Evolutionary conservation across 2,113 vertebrate genomes (phyloP).

Genomic region (Catharus bicknelli): DNA sequence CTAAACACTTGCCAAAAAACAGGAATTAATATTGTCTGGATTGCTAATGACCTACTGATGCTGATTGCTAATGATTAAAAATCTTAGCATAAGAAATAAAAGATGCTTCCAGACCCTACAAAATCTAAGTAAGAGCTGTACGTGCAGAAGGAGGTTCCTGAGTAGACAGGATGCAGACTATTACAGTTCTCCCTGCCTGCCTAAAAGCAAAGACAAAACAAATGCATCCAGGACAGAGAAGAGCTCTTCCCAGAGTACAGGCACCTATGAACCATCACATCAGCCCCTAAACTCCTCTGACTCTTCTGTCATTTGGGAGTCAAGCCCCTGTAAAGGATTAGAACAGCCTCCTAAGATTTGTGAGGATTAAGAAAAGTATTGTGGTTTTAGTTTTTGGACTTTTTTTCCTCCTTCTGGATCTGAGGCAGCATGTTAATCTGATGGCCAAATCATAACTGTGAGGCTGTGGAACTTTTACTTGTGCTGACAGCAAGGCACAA

Average conservation of each 20-base stretch:
- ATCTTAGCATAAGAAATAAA: background rate
- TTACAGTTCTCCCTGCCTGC: background rate
- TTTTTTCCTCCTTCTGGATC: background rate
- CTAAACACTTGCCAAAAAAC: background rate
- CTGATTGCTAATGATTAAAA: background rate
- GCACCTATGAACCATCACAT: background rate
- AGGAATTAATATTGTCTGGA: background rate
- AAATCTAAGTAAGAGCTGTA: background rate
- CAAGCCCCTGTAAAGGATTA: background rate
- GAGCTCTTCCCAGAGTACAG: background rate
- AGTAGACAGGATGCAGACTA: background rate
- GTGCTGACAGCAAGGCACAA: background rate
- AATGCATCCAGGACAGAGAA: background rate
- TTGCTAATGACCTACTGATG: background rate
- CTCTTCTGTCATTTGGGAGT: background rate
- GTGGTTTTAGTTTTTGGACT: accelerated
- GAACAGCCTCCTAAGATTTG: background rate
- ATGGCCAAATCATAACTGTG: background rate
- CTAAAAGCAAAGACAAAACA: background rate
- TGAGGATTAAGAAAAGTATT: background rate
- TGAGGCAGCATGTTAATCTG: background rate
- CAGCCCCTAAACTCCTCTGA: background rate
- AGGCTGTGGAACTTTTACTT: background rate
- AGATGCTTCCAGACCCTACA: background rate
- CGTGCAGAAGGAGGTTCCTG: background rate